Evolutionary conservation across 2,797 vertebrate species (phyloP), one percentile per base, ranked within the genome.

Genomic region (Pachyuromys duprasi): DNA sequence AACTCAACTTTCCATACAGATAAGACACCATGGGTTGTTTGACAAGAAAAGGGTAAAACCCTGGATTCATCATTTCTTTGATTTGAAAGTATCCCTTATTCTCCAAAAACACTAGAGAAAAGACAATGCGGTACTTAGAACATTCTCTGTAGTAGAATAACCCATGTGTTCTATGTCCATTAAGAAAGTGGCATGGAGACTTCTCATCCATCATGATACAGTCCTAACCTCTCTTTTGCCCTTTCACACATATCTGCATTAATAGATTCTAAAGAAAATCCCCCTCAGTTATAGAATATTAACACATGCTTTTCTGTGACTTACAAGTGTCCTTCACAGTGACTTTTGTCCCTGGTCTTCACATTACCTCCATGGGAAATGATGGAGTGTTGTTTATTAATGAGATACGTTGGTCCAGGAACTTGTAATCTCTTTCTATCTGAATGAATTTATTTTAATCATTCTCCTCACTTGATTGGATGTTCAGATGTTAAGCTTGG

Each of bases 401-500:
- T 95, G 74, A 93, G 2, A 28, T 0, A 57, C 33, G 49, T 95
- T 96, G 39, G 63, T 14, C 80, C 93, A 31, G 4, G 49, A 97
- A 90, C 86, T 95, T 91, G 72, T 82, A 87, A 93, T 53, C 45
- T 42, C 93, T 36, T 78, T 90, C 4, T 33, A 94, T 95, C 49
- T 80, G 83, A 90, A 20, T 31, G 28, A 96, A 86, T 82, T 83
- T 75, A 96, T 95, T 96, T 96, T 97, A 93, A 95, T 93, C 4
- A 70, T 96, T n/a, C 81, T 90, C 36, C 39, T 97, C 49, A 92
- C 0, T 24, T 88, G 57, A 65, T 93, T 86, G 62, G 72, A 86
- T 74, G 96, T 91, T 20, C 78, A 97, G 98, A 95, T 91, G 55
- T 97, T 97, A 97, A 95, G 26, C 8, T 80, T 96, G 89, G 84